These are phyloP conservation scores for Auanema freiburgensis DNA, from an alignment of 2,888 invertebrate species.

Conservation along the genomic window DNA sequence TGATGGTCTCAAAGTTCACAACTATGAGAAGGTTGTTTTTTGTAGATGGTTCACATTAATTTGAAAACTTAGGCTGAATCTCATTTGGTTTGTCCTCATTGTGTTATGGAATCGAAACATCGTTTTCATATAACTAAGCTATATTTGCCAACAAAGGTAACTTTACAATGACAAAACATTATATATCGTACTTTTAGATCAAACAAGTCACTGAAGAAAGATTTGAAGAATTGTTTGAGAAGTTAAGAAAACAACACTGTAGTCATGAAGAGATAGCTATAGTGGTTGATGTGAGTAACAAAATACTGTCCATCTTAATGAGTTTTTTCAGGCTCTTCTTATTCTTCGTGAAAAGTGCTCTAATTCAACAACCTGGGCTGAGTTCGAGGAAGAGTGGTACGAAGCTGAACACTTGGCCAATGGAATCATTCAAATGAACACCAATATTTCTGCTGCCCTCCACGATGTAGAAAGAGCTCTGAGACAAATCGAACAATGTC, in stretches of 20 bases:
- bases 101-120: constrained; percentile 7
- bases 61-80: constrained; percentile 3
- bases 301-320: background rate
- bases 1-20: background rate
- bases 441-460: background rate
- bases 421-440: background rate
- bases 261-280: background rate
- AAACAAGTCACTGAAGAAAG: too few species aligned
- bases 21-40: background rate
- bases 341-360: background rate
- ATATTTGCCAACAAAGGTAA: constrained; percentile 6
- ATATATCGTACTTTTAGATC: background rate
- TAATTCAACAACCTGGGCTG: background rate
- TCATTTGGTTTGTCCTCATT: constrained; percentile 6
- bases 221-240: too few species aligned
- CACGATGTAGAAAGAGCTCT: background rate
- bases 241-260: too few species aligned
- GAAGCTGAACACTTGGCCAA: constrained; percentile 3
- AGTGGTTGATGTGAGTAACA: background rate
- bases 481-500: background rate
- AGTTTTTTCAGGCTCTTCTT: background rate
- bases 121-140: constrained; percentile 6
- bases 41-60: background rate
- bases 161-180: background rate
- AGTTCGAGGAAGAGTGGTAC: constrained; percentile 1